Conservation (phyloP, 2,888 invertebrate genomes). For the Tiliacea citrago region DNA sequence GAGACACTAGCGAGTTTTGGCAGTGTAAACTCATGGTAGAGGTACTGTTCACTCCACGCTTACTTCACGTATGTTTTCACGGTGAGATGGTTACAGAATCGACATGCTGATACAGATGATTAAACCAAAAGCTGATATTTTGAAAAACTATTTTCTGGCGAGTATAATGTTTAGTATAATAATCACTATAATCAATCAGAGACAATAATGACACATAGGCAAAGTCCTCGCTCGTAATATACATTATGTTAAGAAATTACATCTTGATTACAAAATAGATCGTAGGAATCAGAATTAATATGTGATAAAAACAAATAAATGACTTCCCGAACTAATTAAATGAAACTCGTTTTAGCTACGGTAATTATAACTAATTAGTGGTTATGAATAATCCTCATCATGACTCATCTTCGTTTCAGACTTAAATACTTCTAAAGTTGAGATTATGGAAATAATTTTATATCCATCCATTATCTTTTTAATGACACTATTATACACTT, state of each 20-base stretch:
- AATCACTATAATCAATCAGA: not conserved
- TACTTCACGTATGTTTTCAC: no score
- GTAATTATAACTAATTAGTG: slow-evolving; percentile 41
- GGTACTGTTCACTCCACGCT: no score
- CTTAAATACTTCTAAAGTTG: slow-evolving; percentile 15
- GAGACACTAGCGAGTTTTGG: no score
- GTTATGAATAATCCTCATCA: slow-evolving; percentile 19
- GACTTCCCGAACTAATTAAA: slow-evolving; percentile 39
- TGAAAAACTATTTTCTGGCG: not conserved
- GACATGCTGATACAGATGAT: no score
- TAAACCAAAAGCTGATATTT: not conserved
- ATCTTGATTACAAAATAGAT: slow-evolving; percentile 22
- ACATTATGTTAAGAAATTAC: not conserved
- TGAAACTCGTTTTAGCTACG: slow-evolving; percentile 28
- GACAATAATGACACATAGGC: not conserved
- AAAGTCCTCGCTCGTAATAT: not conserved
- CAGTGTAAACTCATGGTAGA: no score
- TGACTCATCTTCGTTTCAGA: slow-evolving; percentile 28
- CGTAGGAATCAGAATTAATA: slow-evolving; percentile 12
- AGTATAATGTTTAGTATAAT: not conserved
- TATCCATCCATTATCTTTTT: slow-evolving; percentile 2
- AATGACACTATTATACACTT: not conserved
- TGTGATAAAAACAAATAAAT: slow-evolving; percentile 27
- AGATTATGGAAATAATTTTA: not conserved
- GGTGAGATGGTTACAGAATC: no score